Conservation (phyloP, 2,797 vertebrate genomes). For the Podargus strigoides region DNA sequence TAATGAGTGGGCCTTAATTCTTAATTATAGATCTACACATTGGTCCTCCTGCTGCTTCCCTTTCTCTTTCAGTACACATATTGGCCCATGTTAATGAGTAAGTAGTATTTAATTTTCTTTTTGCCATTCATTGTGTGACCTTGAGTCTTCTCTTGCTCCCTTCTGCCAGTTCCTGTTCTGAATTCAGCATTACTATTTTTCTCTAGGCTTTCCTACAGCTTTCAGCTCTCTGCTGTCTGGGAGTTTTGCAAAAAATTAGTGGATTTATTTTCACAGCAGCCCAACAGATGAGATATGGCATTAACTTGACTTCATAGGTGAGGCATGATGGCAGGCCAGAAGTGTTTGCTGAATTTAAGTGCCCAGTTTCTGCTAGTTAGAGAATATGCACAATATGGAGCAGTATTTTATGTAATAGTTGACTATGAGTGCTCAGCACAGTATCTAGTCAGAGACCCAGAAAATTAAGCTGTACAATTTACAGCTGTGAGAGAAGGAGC, state of each 20-base stretch:
- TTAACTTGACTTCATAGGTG: not conserved
- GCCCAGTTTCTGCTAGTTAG: not conserved
- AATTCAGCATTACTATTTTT: not conserved
- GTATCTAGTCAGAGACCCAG: not conserved
- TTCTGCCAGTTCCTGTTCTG: not conserved
- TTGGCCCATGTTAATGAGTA: not conserved
- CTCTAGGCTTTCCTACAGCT: not conserved
- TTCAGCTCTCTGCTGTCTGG: not conserved
- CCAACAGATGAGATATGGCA: not conserved
- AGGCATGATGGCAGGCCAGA: not conserved
- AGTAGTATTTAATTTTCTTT: not conserved
- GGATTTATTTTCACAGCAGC: not conserved
- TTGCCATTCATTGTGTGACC: not conserved
- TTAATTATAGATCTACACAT: not conserved
- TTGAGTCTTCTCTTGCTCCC: not conserved
- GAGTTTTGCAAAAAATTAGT: not conserved
- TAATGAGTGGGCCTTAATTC: not conserved
- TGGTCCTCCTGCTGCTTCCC: not conserved
- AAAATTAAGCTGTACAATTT: conserved; percentile 5
- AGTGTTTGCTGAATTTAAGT: not conserved
- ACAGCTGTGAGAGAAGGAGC: not conserved
- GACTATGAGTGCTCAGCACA: not conserved
- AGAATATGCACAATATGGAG: not conserved
- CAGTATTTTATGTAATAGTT: not conserved
- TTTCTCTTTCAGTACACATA: not conserved